Percentiles rank a stretch among this genome's conserved stretches.
Conservation (phyloP, 2,113 vertebrate genomes). For the Ibidorhyncha struthersii region DNA sequence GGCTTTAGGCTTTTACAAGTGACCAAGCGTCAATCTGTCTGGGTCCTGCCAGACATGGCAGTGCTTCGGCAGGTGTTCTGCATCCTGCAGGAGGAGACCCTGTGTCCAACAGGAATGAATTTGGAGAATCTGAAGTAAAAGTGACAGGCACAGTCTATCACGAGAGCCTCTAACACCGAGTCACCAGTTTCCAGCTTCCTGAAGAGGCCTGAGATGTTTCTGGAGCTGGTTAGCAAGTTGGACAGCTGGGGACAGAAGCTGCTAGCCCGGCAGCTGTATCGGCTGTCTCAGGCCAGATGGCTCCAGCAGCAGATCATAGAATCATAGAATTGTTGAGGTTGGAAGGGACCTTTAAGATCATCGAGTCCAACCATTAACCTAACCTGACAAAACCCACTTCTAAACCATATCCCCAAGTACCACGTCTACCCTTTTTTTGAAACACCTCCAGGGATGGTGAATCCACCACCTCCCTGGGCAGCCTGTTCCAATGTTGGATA, state of each 20-base stretch:
- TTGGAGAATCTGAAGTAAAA: not conserved
- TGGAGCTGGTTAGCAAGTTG: no score
- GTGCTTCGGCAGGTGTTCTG: not conserved
- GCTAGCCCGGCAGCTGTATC: accelerated
- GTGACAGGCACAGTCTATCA: not conserved
- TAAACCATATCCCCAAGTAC: no score
- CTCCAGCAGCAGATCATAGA: not conserved
- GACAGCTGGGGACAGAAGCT: not conserved
- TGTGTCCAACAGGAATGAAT: not conserved
- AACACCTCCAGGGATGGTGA: no score
- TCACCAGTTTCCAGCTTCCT: not conserved
- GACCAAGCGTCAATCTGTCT: accelerated
- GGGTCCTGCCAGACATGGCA: not conserved
- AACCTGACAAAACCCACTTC: no score
- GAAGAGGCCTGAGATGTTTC: not conserved
- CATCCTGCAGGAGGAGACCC: not conserved
- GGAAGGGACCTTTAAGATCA: no score
- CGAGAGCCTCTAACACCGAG: accelerated
- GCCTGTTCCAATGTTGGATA: no score
- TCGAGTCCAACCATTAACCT: no score
- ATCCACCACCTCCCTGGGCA: no score
- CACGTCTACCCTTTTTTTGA: no score
- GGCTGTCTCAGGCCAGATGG: not conserved
- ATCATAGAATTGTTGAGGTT: no score
- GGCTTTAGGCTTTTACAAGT: not conserved